A percentile compares a stretch with the other conserved stretches of the same genome.
Conservation (phyloP, 2,888 invertebrate genomes). For the Vanessa cardui region DNA sequence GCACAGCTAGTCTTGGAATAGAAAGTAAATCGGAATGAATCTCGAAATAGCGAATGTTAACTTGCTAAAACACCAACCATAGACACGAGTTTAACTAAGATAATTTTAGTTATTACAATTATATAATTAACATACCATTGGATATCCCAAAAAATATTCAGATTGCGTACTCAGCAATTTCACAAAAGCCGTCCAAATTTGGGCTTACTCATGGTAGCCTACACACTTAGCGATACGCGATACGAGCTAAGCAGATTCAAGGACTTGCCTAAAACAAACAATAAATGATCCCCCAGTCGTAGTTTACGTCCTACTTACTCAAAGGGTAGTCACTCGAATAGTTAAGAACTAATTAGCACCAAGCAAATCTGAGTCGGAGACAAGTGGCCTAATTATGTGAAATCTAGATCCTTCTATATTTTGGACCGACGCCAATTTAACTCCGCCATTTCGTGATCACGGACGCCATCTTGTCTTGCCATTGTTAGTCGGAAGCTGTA, state of each 20-base stretch:
- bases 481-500: slow-evolving; percentile 36
- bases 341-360: slow-evolving; percentile 25
- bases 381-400: slow-evolving; percentile 39
- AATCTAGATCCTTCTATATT: slow-evolving; percentile 39
- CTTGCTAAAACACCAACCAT: no score
- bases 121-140: no score
- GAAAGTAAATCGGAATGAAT: no score
- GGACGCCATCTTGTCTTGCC: slow-evolving; percentile 45
- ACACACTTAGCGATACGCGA: no score
- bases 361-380: slow-evolving; percentile 23
- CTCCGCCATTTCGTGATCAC: slow-evolving; percentile 45
- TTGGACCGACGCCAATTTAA: slow-evolving; percentile 45
- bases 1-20: no score
- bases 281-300: not conserved
- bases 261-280: not conserved
- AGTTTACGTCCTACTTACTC: slow-evolving; percentile 2
- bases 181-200: no score
- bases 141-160: no score
- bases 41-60: no score
- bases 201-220: no score
- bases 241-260: not conserved
- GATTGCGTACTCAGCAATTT: no score
- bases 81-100: no score
- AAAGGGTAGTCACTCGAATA: slow-evolving; percentile 5
- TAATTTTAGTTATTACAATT: no score